Conservation (phyloP, 2,113 vertebrate genomes). For the Cinclus cinclus region DNA sequence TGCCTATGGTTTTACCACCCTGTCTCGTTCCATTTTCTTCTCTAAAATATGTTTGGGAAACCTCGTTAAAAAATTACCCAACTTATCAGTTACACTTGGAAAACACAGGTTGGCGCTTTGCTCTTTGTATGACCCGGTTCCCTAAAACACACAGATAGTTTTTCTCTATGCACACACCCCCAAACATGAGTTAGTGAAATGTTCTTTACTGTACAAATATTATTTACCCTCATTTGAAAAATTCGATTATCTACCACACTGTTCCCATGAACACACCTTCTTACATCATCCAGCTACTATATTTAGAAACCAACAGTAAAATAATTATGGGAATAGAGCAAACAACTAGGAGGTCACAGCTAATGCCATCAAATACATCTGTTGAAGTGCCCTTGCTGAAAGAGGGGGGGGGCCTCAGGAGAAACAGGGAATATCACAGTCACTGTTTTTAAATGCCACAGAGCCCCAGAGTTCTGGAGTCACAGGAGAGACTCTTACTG, state of each 20-base stretch:
- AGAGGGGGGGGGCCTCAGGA: background rate
- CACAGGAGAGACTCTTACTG: background rate
- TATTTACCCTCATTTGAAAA: conserved; percentile 16
- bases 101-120: background rate
- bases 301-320: conserved; percentile 43
- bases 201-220: background rate
- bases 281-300: conserved; percentile 17
- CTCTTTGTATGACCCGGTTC: background rate
- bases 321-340: conserved; percentile 24
- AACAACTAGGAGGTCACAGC: conserved; percentile 20
- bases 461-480: background rate
- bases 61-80: background rate
- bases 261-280: conserved; percentile 9
- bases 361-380: background rate
- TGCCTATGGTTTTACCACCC: fast-evolving
- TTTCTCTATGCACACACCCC: background rate
- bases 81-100: background rate
- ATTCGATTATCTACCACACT: background rate
- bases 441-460: background rate
- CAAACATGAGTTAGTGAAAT: background rate
- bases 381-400: background rate
- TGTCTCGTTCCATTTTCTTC: background rate
- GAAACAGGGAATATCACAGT: background rate
- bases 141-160: background rate
- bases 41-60: background rate